Base-by-base conservation (phyloP, 2,888 invertebrate genomes). In the Gymnosoma rotundatum region DNA sequence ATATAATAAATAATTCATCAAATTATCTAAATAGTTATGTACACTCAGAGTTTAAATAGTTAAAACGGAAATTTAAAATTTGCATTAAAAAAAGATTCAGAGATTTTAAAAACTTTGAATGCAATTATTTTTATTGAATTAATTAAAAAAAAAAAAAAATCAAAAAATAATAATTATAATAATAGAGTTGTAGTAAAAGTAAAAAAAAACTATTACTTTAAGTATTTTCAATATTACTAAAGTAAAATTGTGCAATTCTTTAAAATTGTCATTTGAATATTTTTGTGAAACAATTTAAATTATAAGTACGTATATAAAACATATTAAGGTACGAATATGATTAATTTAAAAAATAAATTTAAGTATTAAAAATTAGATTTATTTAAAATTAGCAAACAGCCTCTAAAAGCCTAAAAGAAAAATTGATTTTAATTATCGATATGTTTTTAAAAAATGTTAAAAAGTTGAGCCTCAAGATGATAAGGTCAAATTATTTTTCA, bases 241-340 rank as follows among this genome's bases (percentile, higher is more conserved):
- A 66, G 42, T 32, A 32, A 54, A 52, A 58, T 38, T 80, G 20
- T 74, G 66, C 73, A 80, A 74, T 80, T 73, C n/a, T 21, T 42
- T 36, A 16, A 73, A 61, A 73, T 74, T 74, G 61, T 16, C 52
- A 61, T 74, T 69, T 70, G 54, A 75, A 75, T 81, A 75, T 81
- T 81, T 78, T 81, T 81, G 81, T 81, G 81, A 81, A 81, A 81
- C 56, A 48, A 69, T 81, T 75, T 66, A 52, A 67, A 38, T 58
- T n/a, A n/a, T n/a, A n/a, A n/a, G n/a, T n/a, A n/a, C 14, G 54
- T 36, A 36, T 48, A 36, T 42, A 42, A 58, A 52, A 52, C 2
- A 60, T 42, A 48, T 12, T 56, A 80, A 66, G 16, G 25, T 32
- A 5, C 52, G 36, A 60, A 60, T 63, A 76, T 60, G 36, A 66